These are phyloP conservation scores for Lagopus muta DNA, from an alignment of 2,113 vertebrate genomes.

Conservation along the genomic window DNA sequence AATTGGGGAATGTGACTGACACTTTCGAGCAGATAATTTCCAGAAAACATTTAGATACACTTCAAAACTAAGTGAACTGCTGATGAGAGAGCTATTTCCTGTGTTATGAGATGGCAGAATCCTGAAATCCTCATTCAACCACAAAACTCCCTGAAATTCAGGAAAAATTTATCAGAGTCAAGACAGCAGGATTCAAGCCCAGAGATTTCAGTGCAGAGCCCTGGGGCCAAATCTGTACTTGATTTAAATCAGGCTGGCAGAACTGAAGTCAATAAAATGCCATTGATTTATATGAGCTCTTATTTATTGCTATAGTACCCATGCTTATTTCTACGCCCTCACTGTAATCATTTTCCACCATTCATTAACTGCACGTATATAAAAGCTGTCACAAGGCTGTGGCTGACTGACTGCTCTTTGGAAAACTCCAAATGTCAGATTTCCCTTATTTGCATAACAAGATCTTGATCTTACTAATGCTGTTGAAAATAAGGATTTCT, in stretches of 20 bases:
- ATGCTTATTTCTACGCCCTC: background rate
- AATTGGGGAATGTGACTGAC: background rate
- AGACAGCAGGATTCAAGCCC: background rate
- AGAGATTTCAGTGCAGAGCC: background rate
- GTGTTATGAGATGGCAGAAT: background rate
- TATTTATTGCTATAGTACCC: slow-evolving; percentile 39
- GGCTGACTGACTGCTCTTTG: background rate
- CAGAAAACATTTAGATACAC: background rate
- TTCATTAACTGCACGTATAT: background rate
- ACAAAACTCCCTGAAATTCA: background rate
- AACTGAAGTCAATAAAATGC: slow-evolving; percentile 41
- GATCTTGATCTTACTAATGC: background rate
- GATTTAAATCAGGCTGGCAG: slow-evolving; percentile 41
- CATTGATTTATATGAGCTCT: slow-evolving; percentile 27
- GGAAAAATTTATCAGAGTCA: background rate
- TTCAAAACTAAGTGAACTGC: slow-evolving; percentile 3
- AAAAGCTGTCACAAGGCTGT: slow-evolving; percentile 7
- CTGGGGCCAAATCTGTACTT: background rate
- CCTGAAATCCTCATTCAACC: slow-evolving; percentile 10
- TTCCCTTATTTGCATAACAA: background rate
- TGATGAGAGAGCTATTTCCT: background rate
- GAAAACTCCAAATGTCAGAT: background rate
- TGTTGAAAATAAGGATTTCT: background rate
- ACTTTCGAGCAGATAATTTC: slow-evolving; percentile 18
- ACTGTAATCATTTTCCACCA: background rate